phyloP scores from a whole-genome alignment of 2,113 vertebrate species.

The Barbus barbus region DNA sequence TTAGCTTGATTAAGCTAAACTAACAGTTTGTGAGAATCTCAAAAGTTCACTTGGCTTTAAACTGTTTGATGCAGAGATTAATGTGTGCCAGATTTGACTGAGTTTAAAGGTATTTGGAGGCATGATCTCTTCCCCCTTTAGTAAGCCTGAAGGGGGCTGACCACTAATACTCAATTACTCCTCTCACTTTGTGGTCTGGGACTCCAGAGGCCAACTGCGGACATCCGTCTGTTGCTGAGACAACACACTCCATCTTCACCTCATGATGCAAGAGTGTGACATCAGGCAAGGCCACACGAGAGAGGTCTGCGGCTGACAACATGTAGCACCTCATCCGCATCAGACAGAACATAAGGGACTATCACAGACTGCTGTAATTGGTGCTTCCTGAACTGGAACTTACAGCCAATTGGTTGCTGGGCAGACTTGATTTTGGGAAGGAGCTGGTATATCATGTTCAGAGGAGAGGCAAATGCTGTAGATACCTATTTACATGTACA shows the following conservation, averaged over 20 bases:
- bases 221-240: conserved; percentile 51
- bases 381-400: conserved; percentile 64
- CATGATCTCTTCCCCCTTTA: conserved; percentile 30
- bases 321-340: conserved; percentile 54
- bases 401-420: conserved; percentile 62
- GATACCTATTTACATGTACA: not conserved
- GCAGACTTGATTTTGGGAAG: conserved; percentile 57
- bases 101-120: conserved; percentile 51
- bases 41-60: conserved; percentile 25
- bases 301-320: conserved; percentile 58
- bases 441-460: conserved; percentile 33
- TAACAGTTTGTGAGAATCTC: conserved; percentile 2
- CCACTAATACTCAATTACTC: conserved; percentile 52
- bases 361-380: conserved; percentile 56
- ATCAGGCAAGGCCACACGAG: conserved; percentile 46
- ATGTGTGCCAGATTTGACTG: conserved; percentile 50
- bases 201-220: conserved; percentile 50
- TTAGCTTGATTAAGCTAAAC: not conserved
- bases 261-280: conserved; percentile 68
- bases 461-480: conserved; percentile 41
- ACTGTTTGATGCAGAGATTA: conserved; percentile 43
- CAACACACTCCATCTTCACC: conserved; percentile 50
- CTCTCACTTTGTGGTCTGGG: conserved; percentile 44
- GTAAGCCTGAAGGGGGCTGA: conserved; percentile 44
- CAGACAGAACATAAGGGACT: conserved; percentile 51